Evolutionary conservation across 2,797 vertebrate genomes (phyloP).

Genomic region (Leptodactylus fallax): DNA sequence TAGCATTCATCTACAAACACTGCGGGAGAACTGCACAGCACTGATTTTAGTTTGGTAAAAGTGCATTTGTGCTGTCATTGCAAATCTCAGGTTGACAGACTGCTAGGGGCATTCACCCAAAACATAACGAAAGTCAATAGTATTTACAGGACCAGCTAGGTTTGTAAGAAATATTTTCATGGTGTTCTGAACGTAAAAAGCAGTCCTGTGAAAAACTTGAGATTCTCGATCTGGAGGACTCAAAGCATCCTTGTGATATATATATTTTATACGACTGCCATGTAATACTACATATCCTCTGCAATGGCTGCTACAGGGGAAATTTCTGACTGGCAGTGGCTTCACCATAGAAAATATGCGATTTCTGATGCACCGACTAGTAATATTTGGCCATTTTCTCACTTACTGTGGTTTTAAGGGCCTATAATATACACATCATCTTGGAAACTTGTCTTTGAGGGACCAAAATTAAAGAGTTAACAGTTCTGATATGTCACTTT

Average conservation of each 20-base stretch:
- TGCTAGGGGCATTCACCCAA: neutral
- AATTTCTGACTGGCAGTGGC: too few species aligned
- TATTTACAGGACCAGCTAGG: neutral
- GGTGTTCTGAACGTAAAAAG: neutral
- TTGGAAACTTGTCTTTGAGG: neutral
- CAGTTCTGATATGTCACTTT: too few species aligned
- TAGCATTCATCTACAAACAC: constrained; percentile 47
- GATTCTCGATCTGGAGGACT: neutral
- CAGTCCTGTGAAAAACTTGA: neutral
- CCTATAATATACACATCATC: too few species aligned
- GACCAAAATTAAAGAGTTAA: neutral
- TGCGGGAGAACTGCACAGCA: neutral
- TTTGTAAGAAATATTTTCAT: neutral
- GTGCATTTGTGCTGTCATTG: constrained; percentile 35
- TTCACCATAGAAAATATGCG: too few species aligned
- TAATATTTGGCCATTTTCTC: too few species aligned
- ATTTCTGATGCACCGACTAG: too few species aligned
- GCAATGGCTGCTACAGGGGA: too few species aligned
- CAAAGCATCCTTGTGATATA: too few species aligned
- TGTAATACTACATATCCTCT: too few species aligned
- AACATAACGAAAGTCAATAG: constrained; percentile 33
- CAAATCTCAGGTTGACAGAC: constrained; percentile 24
- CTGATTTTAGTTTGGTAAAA: constrained; percentile 27
- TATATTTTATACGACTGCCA: too few species aligned
- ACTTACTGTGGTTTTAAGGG: too few species aligned